Base-by-base conservation (phyloP, 1,140 invertebrate species). In the Cardiocondyla obscurior region DNA sequence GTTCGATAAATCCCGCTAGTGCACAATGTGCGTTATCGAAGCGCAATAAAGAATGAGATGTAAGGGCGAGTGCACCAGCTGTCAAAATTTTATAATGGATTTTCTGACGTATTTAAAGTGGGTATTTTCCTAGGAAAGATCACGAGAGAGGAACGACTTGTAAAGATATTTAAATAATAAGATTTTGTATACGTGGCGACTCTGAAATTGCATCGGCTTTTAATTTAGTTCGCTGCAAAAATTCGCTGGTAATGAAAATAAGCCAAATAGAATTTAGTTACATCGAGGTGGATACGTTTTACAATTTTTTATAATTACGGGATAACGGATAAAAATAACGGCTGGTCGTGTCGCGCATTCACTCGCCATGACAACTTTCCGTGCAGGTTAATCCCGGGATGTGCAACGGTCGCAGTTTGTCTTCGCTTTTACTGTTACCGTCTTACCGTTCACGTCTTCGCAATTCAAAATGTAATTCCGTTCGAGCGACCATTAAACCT, bases 381-480 rank as follows among this genome's bases (percentile, higher is more conserved):
- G 16, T 14, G 10, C 55, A 42, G 12, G 33, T 67, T 79, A 79
- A 79, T 55, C 30, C 33, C 30, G 0, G 39, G 30, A 42, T 42
- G 12, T 10, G 22, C 19, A 39, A 67, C 19, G 39, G 14, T 30
- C 30, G n/a, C 53, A 42, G 22, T 79, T 79, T 79, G 33, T 79
- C 49, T 39, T 33, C 6, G 30, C 10, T 4, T 39, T 65, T 22
- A 36, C 33, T 51, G 62, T 79, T 65, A 36, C 19, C 19, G n/a
- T 64, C 7, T 76, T 39, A 53, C 74, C 12, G 25, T 53, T 10
- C 55, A 62, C 39, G n/a, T 74, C 7, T 46, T 16, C 57, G 28
- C 7, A 69, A 67, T 67, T 53, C 22, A 53, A 55, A 67, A 67
- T 55, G 46, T 55, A 67, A 67, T 67, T 67, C 12, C 10, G 39